Percentiles rank a stretch among this genome's conserved stretches.
These are phyloP conservation scores for Laothoe populi DNA, from an alignment of 2,888 invertebrate species.

Conservation along the genomic window DNA sequence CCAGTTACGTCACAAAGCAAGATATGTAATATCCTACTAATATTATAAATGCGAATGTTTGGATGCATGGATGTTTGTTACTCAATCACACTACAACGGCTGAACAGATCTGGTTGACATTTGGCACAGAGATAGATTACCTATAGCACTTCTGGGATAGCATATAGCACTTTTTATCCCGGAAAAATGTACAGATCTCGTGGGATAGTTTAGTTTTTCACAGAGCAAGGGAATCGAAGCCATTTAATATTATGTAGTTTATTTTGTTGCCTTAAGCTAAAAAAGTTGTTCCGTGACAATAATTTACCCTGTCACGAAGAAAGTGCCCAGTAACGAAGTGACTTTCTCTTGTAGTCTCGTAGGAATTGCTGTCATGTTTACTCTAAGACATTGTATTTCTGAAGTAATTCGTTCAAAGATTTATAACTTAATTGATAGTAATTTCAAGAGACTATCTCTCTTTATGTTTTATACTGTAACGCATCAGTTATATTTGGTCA, in stretches of 20 bases:
- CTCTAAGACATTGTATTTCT: not conserved
- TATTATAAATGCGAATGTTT: no score
- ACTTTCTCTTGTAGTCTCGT: not conserved
- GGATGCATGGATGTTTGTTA: no score
- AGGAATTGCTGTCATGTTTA: not conserved
- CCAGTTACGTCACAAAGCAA: no score
- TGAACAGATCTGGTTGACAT: no score
- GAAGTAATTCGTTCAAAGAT: not conserved
- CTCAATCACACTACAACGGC: no score
- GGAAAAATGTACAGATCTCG: no score
- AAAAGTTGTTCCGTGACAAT: constrained; percentile 10
- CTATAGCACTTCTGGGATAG: no score
- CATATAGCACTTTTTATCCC: no score
- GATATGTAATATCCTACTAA: no score
- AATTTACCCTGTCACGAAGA: not conserved
- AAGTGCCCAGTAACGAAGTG: not conserved
- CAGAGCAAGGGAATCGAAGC: no score
- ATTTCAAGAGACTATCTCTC: not conserved
- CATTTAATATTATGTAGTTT: not conserved
- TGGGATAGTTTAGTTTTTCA: no score
- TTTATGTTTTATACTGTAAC: not conserved
- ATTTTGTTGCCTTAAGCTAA: not conserved
- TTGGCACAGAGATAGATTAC: no score
- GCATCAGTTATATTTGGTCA: not conserved
- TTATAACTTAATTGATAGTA: not conserved